Evolutionary conservation across 2,113 vertebrate species (phyloP), one percentile per base, ranked within the genome.

Genomic region (Noturus placidus): DNA sequence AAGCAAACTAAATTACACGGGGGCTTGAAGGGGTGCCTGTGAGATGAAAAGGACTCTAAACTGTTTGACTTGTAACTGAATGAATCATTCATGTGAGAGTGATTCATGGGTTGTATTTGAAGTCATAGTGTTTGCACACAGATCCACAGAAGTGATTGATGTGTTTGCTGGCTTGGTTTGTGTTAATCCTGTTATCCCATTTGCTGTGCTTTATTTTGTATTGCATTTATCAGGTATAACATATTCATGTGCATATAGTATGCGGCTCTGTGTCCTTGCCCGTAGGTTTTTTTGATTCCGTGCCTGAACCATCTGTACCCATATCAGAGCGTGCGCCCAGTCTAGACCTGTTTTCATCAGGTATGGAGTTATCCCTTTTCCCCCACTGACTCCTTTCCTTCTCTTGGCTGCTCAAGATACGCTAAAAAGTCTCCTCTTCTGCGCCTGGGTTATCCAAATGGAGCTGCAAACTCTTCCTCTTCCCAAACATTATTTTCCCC

Each of bases 261-360:
- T 92, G 94, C 93, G 93, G 96, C 79, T 92, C 83, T 96, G 69
- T 95, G 91, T 96, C 96, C 96, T 96, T 96, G 93, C 94, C 33
- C 9, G 93, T 97, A 99, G 98, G 97, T 96, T 94, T 99, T 87
- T 98, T 98, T 97, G 97, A 97, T 93, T 95, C 97, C 91, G 94
- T 95, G 94, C 96, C 96, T 91, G 96, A 98, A 76, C 90, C 91
- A 35, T 91, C 92, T 88, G 94, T 91, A 89, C 90, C 96, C 93
- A 97, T 95, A 92, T 92, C 95, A 88, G 97, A 97, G 27, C 92
- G 93, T 86, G 90, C 96, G 88, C 95, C 97, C 95, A 96, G 96
- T 94, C 96, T 96, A 96, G 97, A 98, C 94, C 94, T 98, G 95
- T 99, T 99, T 93, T 96, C 96, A 93, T 96, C 97, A 99, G 98